A percentile compares a stretch with the other conserved stretches of the same genome.
These are phyloP conservation scores for Anisognathus igniventris DNA, from an alignment of 2,797 vertebrate species.

Conservation along the genomic window DNA sequence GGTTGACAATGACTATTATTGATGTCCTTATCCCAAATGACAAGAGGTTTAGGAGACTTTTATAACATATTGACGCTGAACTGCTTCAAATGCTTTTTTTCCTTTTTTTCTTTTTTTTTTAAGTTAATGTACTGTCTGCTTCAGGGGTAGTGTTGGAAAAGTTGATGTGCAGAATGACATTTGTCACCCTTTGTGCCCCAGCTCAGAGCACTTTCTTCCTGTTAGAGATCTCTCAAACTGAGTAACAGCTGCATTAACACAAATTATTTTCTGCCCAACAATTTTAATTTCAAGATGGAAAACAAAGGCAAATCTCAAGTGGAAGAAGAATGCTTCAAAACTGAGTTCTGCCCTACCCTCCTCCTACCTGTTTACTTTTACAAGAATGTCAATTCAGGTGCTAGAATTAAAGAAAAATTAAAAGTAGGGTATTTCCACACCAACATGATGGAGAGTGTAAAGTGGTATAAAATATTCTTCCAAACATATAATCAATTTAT, in stretches of 20 bases:
- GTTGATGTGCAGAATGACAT: slow-evolving; percentile 5
- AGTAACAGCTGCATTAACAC: slow-evolving; percentile 1
- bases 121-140: background rate
- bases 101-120: background rate
- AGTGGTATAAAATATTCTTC: background rate
- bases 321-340: background rate
- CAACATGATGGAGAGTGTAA: background rate
- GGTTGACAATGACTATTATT: slow-evolving; percentile 73
- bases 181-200: slow-evolving; percentile 32
- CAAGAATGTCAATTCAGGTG: background rate
- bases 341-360: background rate
- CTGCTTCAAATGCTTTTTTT: slow-evolving; percentile 26
- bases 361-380: background rate
- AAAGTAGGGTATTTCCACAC: background rate
- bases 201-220: background rate
- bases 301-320: background rate
- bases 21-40: slow-evolving; percentile 69
- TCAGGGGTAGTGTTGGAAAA: background rate
- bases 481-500: background rate
- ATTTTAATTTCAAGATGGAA: background rate
- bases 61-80: slow-evolving; percentile 50
- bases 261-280: background rate
- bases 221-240: background rate
- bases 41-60: slow-evolving; percentile 49
- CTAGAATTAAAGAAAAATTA: background rate